Evolutionary conservation across 2,113 vertebrate genomes (phyloP).

Genomic region (Haemorhous mexicanus): DNA sequence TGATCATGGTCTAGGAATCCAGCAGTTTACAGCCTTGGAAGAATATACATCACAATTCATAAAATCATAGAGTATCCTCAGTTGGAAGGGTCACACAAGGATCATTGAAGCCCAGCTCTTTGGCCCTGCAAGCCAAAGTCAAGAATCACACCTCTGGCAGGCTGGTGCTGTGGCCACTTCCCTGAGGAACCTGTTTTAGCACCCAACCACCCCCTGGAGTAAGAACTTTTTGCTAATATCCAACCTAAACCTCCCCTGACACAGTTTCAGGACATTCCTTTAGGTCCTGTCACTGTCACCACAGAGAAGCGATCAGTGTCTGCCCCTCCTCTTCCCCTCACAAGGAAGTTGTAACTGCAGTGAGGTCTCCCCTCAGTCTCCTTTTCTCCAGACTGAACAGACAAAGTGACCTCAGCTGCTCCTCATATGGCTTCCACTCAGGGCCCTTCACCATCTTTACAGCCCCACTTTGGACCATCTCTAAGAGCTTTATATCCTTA

Average conservation of each 20-base stretch:
- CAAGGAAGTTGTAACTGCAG: accelerated
- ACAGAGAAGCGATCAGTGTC: background rate
- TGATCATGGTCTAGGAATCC: background rate
- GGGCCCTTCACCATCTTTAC: background rate
- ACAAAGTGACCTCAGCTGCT: background rate
- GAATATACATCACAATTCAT: background rate
- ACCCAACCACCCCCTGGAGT: background rate
- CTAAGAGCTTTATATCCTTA: background rate
- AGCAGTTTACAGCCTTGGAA: background rate
- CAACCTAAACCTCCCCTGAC: background rate
- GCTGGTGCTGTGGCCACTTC: background rate
- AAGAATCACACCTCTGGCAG: background rate
- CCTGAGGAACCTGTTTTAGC: background rate
- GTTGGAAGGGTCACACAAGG: background rate
- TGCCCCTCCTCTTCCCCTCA: background rate
- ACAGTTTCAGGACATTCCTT: background rate
- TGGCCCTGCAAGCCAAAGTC: background rate
- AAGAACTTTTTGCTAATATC: background rate
- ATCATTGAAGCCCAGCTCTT: background rate
- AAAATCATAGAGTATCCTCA: background rate
- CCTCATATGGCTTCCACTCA: background rate
- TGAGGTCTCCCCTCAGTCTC: background rate
- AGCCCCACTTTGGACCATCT: background rate
- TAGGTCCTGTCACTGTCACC: background rate
- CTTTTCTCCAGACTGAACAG: background rate